A percentile compares a stretch with the other conserved stretches of the same genome.
These are phyloP conservation scores for Ornithoptera alexandrae DNA, from an alignment of 2,888 invertebrate species.

Conservation along the genomic window DNA sequence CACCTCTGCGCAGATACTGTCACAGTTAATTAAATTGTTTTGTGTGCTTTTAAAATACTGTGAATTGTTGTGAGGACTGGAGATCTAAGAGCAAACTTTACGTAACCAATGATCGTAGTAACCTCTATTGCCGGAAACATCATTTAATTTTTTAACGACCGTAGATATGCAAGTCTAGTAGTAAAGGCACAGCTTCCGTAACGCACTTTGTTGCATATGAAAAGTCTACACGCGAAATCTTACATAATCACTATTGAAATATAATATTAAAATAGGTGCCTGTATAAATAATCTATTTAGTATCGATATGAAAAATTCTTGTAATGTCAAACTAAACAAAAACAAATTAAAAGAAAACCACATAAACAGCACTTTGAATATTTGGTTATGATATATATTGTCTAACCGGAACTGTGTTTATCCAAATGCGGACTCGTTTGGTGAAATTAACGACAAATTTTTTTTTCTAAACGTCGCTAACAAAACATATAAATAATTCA, in stretches of 20 bases:
- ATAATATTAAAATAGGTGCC: neutral
- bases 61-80: too few species aligned
- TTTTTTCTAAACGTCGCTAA: conserved; percentile 35
- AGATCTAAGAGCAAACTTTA: too few species aligned
- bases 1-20: neutral
- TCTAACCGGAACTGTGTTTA: conserved; percentile 32
- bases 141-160: too few species aligned
- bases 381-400: conserved; percentile 26
- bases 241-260: too few species aligned
- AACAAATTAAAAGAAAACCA: conserved; percentile 25
- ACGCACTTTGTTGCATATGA: too few species aligned
- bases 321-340: conserved; percentile 19
- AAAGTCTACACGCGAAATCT: too few species aligned
- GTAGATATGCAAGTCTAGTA: too few species aligned
- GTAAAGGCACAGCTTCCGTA: too few species aligned
- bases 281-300: neutral
- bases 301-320: conserved; percentile 10
- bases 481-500: conserved; percentile 39
- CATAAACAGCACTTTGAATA: conserved; percentile 19
- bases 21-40: neutral
- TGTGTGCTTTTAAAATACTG: neutral
- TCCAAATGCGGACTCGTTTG: conserved; percentile 35
- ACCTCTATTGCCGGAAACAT: too few species aligned
- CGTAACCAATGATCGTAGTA: too few species aligned
- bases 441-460: conserved; percentile 37